Conservation (phyloP, 2,888 invertebrate species). For the Microchrysa polita region DNA sequence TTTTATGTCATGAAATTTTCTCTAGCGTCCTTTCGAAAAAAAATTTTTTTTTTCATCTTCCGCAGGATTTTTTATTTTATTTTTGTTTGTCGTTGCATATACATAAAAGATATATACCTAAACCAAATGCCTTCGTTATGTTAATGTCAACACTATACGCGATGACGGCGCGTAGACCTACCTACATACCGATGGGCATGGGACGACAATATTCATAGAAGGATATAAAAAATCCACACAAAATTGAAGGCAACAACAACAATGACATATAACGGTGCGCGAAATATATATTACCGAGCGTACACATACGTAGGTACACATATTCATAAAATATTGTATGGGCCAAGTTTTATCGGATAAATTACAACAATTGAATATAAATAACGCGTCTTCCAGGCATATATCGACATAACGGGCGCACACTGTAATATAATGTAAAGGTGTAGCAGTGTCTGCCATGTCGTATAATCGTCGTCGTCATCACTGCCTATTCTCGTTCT, state of each 20-base stretch:
- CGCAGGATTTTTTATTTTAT: too few relatives aligned
- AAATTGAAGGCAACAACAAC: slow-evolving; percentile 12
- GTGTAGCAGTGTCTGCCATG: too few relatives aligned
- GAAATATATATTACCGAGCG: background rate
- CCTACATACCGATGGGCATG: too few relatives aligned
- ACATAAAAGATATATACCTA: slow-evolving; percentile 36
- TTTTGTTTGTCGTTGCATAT: too few relatives aligned
- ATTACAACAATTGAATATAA: slow-evolving; percentile 34
- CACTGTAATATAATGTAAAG: too few relatives aligned
- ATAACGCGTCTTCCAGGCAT: slow-evolving; percentile 12
- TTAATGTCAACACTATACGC: slow-evolving; percentile 30
- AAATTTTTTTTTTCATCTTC: background rate
- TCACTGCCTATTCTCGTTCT: too few relatives aligned
- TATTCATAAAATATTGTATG: slow-evolving; percentile 17
- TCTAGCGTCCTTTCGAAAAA: too few relatives aligned
- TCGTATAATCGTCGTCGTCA: too few relatives aligned
- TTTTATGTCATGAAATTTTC: slow-evolving; percentile 30
- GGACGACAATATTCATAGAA: too few relatives aligned
- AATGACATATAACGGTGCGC: slow-evolving; percentile 1
- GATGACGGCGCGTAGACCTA: too few relatives aligned
- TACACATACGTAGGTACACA: background rate
- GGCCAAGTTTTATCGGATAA: slow-evolving; percentile 9
- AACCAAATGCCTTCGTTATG: slow-evolving; percentile 25
- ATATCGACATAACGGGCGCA: too few relatives aligned
- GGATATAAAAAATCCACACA: background rate